These are phyloP conservation scores for Agrilus planipennis DNA, from an alignment of 1,140 invertebrate genomes.

Conservation along the genomic window DNA sequence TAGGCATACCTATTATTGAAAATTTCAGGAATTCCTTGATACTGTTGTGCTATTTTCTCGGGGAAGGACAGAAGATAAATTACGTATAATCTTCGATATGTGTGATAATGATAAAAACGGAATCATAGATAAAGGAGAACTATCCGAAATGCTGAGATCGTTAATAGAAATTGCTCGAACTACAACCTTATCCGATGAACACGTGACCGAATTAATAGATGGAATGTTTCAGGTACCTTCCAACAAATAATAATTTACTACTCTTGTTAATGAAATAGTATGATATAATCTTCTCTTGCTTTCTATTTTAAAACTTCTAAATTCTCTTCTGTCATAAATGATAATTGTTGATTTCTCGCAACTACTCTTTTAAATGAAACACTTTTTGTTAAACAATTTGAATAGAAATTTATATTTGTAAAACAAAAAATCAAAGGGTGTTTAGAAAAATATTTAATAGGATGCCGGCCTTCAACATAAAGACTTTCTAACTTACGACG, in stretches of 20 bases:
- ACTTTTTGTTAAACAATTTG: no score
- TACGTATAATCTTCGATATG: constrained; percentile 97
- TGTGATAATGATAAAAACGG: constrained; percentile 94
- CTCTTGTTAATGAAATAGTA: no score
- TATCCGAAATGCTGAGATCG: constrained; percentile 88
- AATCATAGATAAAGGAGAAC: constrained; percentile 86
- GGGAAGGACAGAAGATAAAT: constrained; percentile 90
- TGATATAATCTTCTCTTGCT: no score
- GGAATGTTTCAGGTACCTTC: constrained; percentile 77
- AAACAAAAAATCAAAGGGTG: no score
- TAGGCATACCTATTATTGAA: neutral
- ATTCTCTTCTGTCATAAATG: no score
- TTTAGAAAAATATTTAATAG: constrained; percentile 38
- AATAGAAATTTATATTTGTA: no score
- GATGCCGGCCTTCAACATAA: constrained; percentile 86
- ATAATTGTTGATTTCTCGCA: no score
- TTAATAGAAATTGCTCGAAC: constrained; percentile 91
- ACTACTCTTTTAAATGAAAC: no score
- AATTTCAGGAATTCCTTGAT: constrained; percentile 77
- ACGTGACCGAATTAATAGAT: constrained; percentile 85
- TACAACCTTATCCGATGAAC: constrained; percentile 76
- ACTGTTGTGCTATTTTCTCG: constrained; percentile 85
- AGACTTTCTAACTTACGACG: constrained; percentile 84
- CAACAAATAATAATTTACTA: neutral
- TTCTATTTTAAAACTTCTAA: no score